Conservation (phyloP, 2,888 invertebrate genomes). For the Taphrorychus bicolor region DNA sequence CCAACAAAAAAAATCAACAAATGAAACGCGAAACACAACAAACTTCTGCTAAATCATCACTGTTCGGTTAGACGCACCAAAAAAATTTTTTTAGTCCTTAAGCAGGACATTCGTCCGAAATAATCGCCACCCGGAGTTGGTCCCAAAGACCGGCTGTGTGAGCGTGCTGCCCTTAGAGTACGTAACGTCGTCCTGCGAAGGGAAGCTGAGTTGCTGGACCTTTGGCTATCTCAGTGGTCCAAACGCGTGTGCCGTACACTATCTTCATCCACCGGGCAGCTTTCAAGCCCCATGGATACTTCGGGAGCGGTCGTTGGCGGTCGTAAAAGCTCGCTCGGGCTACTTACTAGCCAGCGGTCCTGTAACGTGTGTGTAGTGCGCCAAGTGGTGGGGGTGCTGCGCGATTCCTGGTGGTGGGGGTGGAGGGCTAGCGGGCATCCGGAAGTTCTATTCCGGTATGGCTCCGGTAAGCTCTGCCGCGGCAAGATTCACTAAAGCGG, state of each 20-base stretch:
- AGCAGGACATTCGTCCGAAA: not conserved
- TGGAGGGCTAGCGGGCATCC: slow-evolving; percentile 50
- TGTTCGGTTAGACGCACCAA: slow-evolving; percentile 26
- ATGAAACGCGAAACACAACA: slow-evolving; percentile 28
- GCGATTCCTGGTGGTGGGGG: slow-evolving; percentile 55
- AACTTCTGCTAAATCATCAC: slow-evolving; percentile 32
- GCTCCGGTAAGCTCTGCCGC: slow-evolving; percentile 48
- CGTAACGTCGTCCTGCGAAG: slow-evolving; percentile 29
- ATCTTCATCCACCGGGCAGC: slow-evolving; percentile 54
- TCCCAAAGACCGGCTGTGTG: not conserved
- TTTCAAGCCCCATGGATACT: slow-evolving; percentile 47
- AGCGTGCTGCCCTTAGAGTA: not conserved
- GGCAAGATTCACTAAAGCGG: slow-evolving; percentile 10
- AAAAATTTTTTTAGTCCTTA: not conserved
- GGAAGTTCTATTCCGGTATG: slow-evolving; percentile 52
- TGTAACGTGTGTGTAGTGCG: slow-evolving; percentile 54
- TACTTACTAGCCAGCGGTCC: slow-evolving; percentile 65
- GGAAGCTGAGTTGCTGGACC: slow-evolving; percentile 40
- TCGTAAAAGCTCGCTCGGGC: slow-evolving; percentile 55
- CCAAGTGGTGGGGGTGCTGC: slow-evolving; percentile 60
- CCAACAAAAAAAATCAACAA: slow-evolving; percentile 34
- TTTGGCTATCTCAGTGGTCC: slow-evolving; percentile 51
- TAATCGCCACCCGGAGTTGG: not conserved
- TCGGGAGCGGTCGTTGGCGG: slow-evolving; percentile 34
- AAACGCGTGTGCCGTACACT: slow-evolving; percentile 62